phyloP scores from a whole-genome alignment of 2,797 vertebrate genomes.

The Danio jaintianensis region DNA sequence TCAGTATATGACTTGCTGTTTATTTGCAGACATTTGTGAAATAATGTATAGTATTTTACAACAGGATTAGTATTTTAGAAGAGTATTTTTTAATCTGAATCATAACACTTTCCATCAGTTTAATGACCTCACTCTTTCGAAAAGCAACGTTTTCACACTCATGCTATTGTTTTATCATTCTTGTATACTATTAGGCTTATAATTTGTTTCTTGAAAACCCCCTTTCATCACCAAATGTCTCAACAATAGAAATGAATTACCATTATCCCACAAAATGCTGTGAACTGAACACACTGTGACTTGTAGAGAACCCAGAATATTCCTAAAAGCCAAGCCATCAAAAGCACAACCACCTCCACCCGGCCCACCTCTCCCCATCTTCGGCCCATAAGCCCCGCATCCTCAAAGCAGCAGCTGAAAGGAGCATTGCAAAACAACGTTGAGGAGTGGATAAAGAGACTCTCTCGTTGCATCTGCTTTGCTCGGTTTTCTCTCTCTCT shows the following conservation, averaged over 20 bases:
- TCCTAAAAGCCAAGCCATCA: constrained; percentile 11
- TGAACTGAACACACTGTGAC: background rate
- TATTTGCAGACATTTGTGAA: too few relatives aligned
- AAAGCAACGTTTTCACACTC: too few relatives aligned
- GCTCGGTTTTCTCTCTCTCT: constrained; percentile 8
- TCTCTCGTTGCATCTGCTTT: background rate
- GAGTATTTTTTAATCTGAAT: too few relatives aligned
- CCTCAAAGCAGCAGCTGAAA: constrained; percentile 15
- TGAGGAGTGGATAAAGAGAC: constrained; percentile 26
- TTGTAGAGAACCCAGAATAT: background rate
- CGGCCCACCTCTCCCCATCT: background rate
- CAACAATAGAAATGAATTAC: background rate
- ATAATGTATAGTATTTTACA: too few relatives aligned
- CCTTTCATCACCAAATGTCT: too few relatives aligned
- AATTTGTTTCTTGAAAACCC: too few relatives aligned
- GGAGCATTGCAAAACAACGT: background rate
- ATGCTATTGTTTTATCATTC: too few relatives aligned
- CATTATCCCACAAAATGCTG: background rate
- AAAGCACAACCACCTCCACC: constrained; percentile 15
- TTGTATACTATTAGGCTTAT: too few relatives aligned
- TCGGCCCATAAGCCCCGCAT: background rate
- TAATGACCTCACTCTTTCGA: too few relatives aligned
- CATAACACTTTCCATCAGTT: too few relatives aligned
- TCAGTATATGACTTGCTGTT: too few relatives aligned
- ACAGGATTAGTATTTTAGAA: too few relatives aligned